Percentiles rank a stretch among this genome's conserved stretches.
Conservation (phyloP, 2,888 invertebrate species). For the Drosophila testacea region DNA sequence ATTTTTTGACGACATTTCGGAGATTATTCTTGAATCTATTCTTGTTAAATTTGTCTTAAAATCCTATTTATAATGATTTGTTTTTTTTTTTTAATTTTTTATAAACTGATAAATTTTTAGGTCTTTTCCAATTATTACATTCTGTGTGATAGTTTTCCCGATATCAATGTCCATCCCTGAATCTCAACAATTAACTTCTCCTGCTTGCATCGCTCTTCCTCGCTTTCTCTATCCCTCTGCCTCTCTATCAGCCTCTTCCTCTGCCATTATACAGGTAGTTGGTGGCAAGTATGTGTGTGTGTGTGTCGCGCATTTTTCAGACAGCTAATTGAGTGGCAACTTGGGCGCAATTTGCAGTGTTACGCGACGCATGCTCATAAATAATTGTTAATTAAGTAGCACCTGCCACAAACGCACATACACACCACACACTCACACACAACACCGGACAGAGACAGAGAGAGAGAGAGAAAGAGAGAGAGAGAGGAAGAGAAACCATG, state of each 20-base stretch:
- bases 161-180: background rate
- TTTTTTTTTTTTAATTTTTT: no score
- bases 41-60: no score
- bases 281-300: background rate
- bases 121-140: no score
- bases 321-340: conserved; percentile 77
- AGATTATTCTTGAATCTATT: no score
- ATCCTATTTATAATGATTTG: no score
- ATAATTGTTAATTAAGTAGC: conserved; percentile 73
- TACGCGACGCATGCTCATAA: conserved; percentile 54
- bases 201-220: background rate
- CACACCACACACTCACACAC: conserved; percentile 14
- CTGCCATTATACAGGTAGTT: background rate
- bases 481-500: background rate
- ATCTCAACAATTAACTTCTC: conserved; percentile 42
- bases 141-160: background rate
- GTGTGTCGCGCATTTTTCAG: conserved; percentile 68
- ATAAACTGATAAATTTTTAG: no score
- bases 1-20: no score
- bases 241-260: background rate
- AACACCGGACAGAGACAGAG: background rate
- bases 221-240: background rate
- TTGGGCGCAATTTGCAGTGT: conserved; percentile 66
- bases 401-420: conserved; percentile 39
- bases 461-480: background rate